Percentiles rank a stretch among this genome's conserved stretches.
Conservation (phyloP, 2,888 invertebrate genomes). For the Lithosia quadra region DNA sequence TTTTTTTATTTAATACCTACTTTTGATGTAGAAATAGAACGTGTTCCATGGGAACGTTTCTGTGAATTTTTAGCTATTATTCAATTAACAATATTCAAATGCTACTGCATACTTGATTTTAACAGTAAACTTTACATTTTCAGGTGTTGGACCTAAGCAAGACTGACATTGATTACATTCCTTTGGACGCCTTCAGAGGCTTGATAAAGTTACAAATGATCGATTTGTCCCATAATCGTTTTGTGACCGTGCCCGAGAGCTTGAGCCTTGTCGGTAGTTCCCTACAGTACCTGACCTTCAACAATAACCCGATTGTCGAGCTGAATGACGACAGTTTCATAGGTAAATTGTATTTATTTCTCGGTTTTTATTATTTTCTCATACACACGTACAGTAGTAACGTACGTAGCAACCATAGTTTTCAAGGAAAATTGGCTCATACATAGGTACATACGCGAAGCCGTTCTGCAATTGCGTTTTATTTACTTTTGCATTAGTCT, state of each 20-base stretch:
- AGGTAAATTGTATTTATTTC: conserved; percentile 69
- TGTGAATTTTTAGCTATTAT: background rate
- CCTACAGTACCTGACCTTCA: conserved; percentile 87
- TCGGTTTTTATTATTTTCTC: background rate
- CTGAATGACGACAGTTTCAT: conserved; percentile 88
- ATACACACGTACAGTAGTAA: background rate
- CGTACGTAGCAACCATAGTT: background rate
- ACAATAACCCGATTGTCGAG: conserved; percentile 87
- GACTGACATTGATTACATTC: conserved; percentile 87
- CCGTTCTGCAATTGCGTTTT: background rate
- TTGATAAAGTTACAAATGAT: conserved; percentile 84
- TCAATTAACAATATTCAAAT: background rate
- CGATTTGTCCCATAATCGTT: conserved; percentile 87
- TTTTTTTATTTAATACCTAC: too few species aligned
- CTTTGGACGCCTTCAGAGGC: conserved; percentile 83
- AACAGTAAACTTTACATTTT: conserved; percentile 34
- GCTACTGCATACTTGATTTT: background rate
- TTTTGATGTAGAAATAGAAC: too few species aligned
- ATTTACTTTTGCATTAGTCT: too few species aligned
- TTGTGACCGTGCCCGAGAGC: conserved; percentile 87
- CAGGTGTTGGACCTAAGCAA: conserved; percentile 87
- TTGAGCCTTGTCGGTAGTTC: conserved; percentile 84
- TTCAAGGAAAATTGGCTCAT: background rate
- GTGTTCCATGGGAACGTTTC: too few species aligned
- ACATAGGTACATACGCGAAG: background rate